These are phyloP conservation scores for Pteropus rufus DNA, from an alignment of 2,797 vertebrate genomes.

Conservation along the genomic window DNA sequence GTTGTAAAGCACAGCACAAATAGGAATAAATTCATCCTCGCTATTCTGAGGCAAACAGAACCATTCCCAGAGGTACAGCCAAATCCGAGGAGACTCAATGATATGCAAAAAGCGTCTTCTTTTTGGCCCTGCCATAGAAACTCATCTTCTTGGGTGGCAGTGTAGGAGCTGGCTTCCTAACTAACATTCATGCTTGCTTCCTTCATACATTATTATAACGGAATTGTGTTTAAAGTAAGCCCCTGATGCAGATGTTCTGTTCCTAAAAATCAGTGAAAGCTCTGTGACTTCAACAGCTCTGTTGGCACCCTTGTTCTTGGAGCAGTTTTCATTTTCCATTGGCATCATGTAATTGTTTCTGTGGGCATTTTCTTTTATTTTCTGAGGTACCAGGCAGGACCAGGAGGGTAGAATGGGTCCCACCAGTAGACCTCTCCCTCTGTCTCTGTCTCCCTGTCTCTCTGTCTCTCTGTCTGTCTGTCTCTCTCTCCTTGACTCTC, in stretches of 20 bases:
- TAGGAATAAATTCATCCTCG: neutral
- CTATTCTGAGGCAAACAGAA: neutral
- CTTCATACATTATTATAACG: neutral
- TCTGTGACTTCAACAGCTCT: neutral
- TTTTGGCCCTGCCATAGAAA: neutral
- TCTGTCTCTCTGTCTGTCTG: neutral
- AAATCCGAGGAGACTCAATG: neutral
- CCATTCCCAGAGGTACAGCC: neutral
- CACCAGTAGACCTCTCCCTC: neutral
- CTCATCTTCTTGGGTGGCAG: neutral
- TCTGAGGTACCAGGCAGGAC: neutral
- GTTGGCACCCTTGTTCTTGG: constrained; percentile 18
- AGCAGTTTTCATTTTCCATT: constrained; percentile 21
- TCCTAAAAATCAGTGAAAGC: constrained; percentile 23
- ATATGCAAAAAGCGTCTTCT: neutral
- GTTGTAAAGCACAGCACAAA: neutral
- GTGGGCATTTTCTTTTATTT: constrained; percentile 4
- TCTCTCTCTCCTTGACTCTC: neutral
- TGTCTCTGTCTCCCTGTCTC: neutral
- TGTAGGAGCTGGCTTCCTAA: neutral
- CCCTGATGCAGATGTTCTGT: neutral
- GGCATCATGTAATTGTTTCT: neutral
- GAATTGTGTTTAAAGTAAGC: neutral
- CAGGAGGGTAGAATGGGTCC: neutral
- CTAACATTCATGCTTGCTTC: neutral